Evolutionary conservation across 2,113 vertebrate species (phyloP), one percentile per base, ranked within the genome.

Genomic region (Platysternon megacephalum): DNA sequence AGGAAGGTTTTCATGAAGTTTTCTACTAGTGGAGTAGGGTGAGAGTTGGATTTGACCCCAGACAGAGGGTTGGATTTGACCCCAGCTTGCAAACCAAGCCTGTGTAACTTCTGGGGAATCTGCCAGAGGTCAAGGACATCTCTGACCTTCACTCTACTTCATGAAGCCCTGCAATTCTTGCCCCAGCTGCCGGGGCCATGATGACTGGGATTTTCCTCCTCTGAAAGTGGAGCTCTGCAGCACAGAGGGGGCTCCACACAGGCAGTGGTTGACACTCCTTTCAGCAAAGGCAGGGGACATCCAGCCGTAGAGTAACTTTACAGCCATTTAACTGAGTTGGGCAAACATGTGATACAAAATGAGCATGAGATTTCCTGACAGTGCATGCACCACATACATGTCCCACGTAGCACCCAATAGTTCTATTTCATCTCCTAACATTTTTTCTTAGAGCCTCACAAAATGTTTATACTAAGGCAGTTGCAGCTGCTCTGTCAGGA

Each of bases 401-500:
- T 80, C 56, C 32, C 49, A 79, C 0, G 0, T 58, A 56, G 21
- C 51, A 94, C 81, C 90, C 52, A 85, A 56, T 55, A 58, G 92
- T 95, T 94, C 88, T 92, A 17, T 82, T 92, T 48, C 86, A 46
- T 95, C 96, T 94, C 93, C 96, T 95, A 96, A 85, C 89, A 84
- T 82, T 84, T 97, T 96, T 94, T 88, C 94, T 52, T 87, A 95
- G 88, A 95, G 93, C 87, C 97, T 92, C 80, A 92, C 87, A 93
- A 97, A 94, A 35, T 17, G 97, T 98, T 98, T 98, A 98, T 98
- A 98, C 98, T 96, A 98, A 98, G 97, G 98, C 97, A 97, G 97
- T 97, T 98, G 97, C 98, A 98, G 97, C 98, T 98, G 98, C 97
- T 98, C 98, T 98, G 97, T 98, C 98, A 98, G 98, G 97, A 98